Conservation (phyloP, 2,113 vertebrate species). For the Nerophis ophidion region DNA sequence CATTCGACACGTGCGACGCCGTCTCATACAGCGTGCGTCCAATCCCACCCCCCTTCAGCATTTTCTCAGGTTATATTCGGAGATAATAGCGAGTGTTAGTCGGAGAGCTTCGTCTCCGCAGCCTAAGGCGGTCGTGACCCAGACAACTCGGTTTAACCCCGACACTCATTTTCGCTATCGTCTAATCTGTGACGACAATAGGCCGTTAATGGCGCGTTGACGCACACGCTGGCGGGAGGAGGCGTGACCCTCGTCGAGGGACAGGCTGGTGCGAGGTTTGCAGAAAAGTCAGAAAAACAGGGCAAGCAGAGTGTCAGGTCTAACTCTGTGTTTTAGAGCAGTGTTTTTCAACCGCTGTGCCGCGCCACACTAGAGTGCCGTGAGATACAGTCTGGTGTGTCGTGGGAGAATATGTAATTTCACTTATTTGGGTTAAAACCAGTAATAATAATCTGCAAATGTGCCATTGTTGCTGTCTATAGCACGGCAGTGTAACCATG, state of each 20-base stretch:
- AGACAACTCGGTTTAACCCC: conserved; percentile 41
- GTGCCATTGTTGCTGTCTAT: no score
- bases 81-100: conserved; percentile 31
- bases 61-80: conserved; percentile 35
- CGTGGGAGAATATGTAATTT: no score
- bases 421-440: no score
- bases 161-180: conserved; percentile 42
- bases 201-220: conserved; percentile 19
- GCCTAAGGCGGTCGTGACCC: conserved; percentile 16
- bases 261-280: conserved; percentile 6
- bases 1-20: neutral
- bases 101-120: conserved; percentile 17
- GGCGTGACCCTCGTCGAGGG: neutral
- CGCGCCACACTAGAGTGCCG: no score
- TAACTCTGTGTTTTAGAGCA: no score
- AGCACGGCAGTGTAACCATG: no score
- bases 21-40: neutral
- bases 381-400: no score
- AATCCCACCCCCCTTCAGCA: conserved; percentile 15
- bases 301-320: neutral
- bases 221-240: neutral
- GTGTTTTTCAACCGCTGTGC: no score
- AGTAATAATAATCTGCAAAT: no score
- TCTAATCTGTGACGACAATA: conserved; percentile 49
- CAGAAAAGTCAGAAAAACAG: conserved; percentile 13